Evolutionary conservation across 1,140 invertebrate genomes (phyloP), one percentile per base, ranked within the genome.

Genomic region (Sinella curviseta): DNA sequence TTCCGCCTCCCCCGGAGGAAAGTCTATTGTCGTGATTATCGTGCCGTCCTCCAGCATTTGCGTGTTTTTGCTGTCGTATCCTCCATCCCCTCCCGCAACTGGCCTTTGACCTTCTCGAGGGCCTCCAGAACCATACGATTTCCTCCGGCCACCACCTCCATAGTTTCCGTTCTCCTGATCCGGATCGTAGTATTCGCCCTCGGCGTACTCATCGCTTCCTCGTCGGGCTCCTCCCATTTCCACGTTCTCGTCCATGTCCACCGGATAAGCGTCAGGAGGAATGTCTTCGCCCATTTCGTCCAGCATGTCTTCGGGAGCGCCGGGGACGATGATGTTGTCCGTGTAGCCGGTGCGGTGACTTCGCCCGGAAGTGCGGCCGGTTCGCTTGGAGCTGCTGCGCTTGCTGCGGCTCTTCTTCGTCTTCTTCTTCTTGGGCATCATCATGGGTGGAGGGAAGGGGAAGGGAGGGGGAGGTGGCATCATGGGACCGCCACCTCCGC

Each of bases 1-100:
- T 26, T 75, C 39, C 16, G 74, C 74, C 39, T 36, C 33, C 20
- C 74, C 74, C 1, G 74, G 74, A 26, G 74, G 74, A 75, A 75
- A 75, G n/a, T 36, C 39, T 4, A 75, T 48, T 1, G 74, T 75
- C 24, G 74, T 75, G 3, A 75, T 35, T n/a, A 75, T 8, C 28
- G 34, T 30, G 14, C 39, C 74, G 20, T 30, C 57, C 57, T 60
- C 24, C 14, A 60, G 12, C 24, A 60, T 26, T 20, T 48, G 39
- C 39, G 8, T 8, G 20, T 48, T 48, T 60, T 17, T 60, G 3
- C 3, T 60, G 24, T 60, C 57, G 3, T 60, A 3, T 60, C 24
- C 14, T 60, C 24, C 8, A 60, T 12, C 24, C 24, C 24, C 24
- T 60, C 14, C 57, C 24, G 24, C n/a, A n/a, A n/a, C n/a, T n/a